A percentile compares a stretch with the other conserved stretches of the same genome.
Conservation (phyloP, 2,888 invertebrate species). For the Metacarcinus magister region DNA sequence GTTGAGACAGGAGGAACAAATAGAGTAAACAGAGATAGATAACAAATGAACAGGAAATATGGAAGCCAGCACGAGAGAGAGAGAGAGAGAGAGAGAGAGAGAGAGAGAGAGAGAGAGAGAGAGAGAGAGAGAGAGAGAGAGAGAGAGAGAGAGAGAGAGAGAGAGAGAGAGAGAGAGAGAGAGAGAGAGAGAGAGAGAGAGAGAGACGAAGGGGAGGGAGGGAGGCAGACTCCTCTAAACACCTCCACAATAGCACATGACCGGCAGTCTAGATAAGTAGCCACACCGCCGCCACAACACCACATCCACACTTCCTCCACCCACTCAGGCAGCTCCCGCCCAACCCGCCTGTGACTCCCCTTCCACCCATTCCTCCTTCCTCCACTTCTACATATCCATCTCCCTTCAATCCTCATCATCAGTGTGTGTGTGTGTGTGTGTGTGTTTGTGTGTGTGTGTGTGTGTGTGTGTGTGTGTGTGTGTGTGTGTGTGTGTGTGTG, state of each 20-base stretch:
- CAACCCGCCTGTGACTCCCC: not conserved
- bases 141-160: not conserved
- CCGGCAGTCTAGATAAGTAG: conserved; percentile 42
- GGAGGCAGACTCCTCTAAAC: not conserved
- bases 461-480: not conserved
- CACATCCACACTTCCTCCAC: not conserved
- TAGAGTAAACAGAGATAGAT: not conserved
- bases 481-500: not conserved
- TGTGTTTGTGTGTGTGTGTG: not conserved
- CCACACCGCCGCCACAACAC: not conserved
- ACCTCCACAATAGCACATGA: conserved; percentile 28
- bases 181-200: not conserved
- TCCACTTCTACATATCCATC: not conserved
- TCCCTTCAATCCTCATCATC: not conserved
- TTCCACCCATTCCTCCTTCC: not conserved
- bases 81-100: not conserved
- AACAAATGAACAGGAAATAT: not conserved
- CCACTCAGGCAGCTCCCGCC: not conserved
- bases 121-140: not conserved
- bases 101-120: not conserved
- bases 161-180: not conserved
- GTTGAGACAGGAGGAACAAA: not conserved
- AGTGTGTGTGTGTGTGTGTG: not conserved
- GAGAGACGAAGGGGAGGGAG: not conserved
- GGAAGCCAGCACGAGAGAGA: not conserved